These are phyloP conservation scores for Koerneria pararmatus DNA, from an alignment of 2,888 invertebrate species.

Conservation along the genomic window DNA sequence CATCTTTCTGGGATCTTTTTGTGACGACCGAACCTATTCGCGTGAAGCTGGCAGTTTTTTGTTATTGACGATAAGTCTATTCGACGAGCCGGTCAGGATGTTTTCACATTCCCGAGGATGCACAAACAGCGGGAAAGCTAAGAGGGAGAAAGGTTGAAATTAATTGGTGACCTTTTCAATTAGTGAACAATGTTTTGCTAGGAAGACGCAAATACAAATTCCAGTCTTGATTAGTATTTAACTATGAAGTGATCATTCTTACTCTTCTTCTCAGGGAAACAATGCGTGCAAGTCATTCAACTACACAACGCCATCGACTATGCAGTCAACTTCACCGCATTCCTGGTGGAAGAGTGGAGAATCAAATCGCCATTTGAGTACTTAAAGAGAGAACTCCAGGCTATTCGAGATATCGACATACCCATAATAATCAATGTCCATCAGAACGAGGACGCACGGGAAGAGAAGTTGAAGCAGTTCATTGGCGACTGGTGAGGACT, in stretches of 20 bases:
- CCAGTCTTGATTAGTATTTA: no score
- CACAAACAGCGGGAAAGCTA: no score
- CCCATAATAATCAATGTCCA: conserved; percentile 46
- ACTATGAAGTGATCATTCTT: conserved; percentile 7
- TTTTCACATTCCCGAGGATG: no score
- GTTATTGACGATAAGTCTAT: no score
- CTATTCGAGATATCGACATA: conserved; percentile 25
- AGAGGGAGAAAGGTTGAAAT: no score
- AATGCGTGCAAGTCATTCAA: conserved; percentile 53
- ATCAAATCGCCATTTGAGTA: conserved; percentile 12
- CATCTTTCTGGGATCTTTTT: no score
- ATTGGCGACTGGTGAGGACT: conserved; percentile 26
- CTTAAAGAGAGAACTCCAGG: conserved; percentile 18
- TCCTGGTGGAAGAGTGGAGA: conserved; percentile 19
- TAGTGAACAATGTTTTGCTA: no score
- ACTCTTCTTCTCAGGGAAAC: conserved; percentile 31
- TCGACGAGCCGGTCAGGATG: no score
- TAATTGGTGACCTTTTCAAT: no score
- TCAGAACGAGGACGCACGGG: conserved; percentile 30
- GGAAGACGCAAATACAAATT: no score
- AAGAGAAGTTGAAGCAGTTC: conserved; percentile 28
- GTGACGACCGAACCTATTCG: no score
- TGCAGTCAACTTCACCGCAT: conserved; percentile 24
- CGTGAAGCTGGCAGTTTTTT: no score
- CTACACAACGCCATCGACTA: conserved; percentile 58